Percentiles rank a stretch among this genome's conserved stretches.
Conservation (phyloP, 2,888 invertebrate species). For the Lasioglossum villosulum region DNA sequence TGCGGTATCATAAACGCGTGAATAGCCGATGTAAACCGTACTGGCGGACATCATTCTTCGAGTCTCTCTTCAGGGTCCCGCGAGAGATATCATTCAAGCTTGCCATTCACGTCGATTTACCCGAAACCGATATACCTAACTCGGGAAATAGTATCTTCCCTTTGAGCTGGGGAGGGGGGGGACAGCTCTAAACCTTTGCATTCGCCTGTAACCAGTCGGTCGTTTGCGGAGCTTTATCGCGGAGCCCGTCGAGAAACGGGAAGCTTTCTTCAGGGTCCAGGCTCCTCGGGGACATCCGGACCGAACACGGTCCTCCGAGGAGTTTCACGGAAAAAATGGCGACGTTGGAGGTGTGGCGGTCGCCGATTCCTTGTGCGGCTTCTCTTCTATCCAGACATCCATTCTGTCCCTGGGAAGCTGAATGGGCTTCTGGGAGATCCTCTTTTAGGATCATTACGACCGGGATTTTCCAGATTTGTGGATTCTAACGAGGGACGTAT, state of each 20-base stretch:
- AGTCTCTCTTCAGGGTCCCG: neutral
- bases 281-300: constrained; percentile 53
- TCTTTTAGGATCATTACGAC: constrained; percentile 29
- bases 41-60: neutral
- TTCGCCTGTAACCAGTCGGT: constrained; percentile 37
- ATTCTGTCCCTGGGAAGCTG: constrained; percentile 7
- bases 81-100: constrained; percentile 7
- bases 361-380: constrained; percentile 22
- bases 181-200: constrained; percentile 5
- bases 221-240: constrained; percentile 71
- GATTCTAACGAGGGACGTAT: neutral
- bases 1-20: too few relatives aligned
- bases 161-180: too few relatives aligned
- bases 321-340: constrained; percentile 33
- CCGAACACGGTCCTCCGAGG: constrained; percentile 31
- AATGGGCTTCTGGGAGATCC: constrained; percentile 3
- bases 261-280: constrained; percentile 51
- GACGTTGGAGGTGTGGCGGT: constrained; percentile 27
- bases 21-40: neutral
- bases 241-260: constrained; percentile 64
- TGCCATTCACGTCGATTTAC: constrained; percentile 26
- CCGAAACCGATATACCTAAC: constrained; percentile 52
- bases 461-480: neutral
- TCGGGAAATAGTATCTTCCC: constrained; percentile 54
- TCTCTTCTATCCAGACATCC: neutral